Base-by-base conservation (phyloP, 2,888 invertebrate species). In the Parasteatoda lunata region DNA sequence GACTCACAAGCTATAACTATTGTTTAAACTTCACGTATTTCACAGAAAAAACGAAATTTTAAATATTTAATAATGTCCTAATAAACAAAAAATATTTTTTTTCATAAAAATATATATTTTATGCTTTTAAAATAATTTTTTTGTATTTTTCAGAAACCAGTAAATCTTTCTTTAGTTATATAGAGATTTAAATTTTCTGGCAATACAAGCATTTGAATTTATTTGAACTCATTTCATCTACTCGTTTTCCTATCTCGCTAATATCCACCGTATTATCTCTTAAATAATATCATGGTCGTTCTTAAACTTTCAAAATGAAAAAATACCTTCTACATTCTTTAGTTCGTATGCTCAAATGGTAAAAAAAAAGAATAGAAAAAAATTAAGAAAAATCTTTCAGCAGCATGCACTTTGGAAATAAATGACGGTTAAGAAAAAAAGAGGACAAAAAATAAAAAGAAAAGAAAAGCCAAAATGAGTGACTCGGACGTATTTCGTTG, bases 401-500 rank as follows among this genome's bases (percentile, higher is more conserved):
- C 75, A 68, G 81, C 68, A 75, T 75, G 47, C 80, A 68, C 68
- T 54, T 75, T 30, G 54, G 81, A 81, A 81, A 75, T 80, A 80
- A 80, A 80, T 72, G 80, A 80, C 52, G 75, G 52, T 54, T 54
- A 75, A 75, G 68, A 75, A 45, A 59, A 78, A 78, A 70, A 66
- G 59, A 51, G 68, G 51, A 79, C 70, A 79, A 70, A 70, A 49
- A 66, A 65, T 49, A 15, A 52, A 65, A 66, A 8, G 30, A 54
- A 79, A 71, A 80, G 52, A 66, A 80, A 52, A 9, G 64, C 52
- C 64, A 73, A 69, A 83, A 77, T 83, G 77, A 83, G 82, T 68
- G 82, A 82, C 82, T 82, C 11, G 77, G 76, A 83, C 71, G 83
- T 65, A 83, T 83, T 83, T 83, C 65, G 71, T 52, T 77, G 83